Conservation (phyloP, 1,140 invertebrate genomes). For the Bradynema listronoti region DNA sequence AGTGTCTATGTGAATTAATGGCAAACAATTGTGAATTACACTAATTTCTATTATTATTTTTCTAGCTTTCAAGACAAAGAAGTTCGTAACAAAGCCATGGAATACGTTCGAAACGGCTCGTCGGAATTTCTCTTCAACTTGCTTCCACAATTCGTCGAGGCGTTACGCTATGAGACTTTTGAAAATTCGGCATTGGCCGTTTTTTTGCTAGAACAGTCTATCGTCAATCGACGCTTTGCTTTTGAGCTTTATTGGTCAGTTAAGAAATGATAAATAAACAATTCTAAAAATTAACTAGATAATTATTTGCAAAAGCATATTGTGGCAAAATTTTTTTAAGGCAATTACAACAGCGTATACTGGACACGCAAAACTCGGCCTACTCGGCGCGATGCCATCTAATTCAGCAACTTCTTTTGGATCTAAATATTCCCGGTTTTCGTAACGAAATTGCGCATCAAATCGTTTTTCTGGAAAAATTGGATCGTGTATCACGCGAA, state of each 20-base stretch:
- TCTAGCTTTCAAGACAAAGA: conserved; percentile 36
- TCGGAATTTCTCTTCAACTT: conserved; percentile 38
- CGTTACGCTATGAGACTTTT: conserved; percentile 37
- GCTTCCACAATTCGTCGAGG: conserved; percentile 38
- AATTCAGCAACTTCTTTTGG: conserved; percentile 24
- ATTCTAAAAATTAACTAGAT: neutral
- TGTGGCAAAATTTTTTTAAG: conserved; percentile 22
- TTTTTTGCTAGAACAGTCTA: conserved; percentile 30
- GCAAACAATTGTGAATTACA: conserved; percentile 15
- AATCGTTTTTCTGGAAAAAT: conserved; percentile 27
- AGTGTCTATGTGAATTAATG: too few relatives aligned
- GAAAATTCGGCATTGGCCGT: conserved; percentile 38
- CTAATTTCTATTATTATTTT: conserved; percentile 12
- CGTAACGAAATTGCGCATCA: conserved; percentile 28
- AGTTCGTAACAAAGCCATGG: conserved; percentile 33
- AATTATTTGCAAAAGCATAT: conserved; percentile 7
- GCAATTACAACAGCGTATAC: conserved; percentile 40
- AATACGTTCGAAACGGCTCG: conserved; percentile 25
- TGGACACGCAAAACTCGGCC: conserved; percentile 12
- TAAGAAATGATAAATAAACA: neutral
- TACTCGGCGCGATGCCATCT: conserved; percentile 32
- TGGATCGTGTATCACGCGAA: conserved; percentile 20
- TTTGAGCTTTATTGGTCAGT: conserved; percentile 42
- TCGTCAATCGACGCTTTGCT: conserved; percentile 33
- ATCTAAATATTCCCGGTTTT: conserved; percentile 27